Conservation (phyloP, 2,113 vertebrate genomes). For the Aythya baeri region DNA sequence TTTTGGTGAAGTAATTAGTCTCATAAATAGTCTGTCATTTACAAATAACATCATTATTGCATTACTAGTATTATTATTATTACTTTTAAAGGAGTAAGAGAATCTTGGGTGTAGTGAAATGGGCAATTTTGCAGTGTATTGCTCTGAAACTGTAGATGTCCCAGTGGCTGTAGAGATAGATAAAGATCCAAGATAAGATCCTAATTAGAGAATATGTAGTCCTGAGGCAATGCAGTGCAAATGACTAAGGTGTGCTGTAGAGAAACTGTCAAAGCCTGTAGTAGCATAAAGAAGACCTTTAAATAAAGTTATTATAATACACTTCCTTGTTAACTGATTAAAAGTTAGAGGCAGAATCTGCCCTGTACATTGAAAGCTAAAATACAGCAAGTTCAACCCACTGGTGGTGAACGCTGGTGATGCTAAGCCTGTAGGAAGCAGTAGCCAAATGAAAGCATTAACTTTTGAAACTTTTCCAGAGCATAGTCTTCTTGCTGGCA, state of each 20-base stretch:
- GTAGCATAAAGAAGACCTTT: not conserved
- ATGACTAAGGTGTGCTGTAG: not conserved
- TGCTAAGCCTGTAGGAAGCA: not conserved
- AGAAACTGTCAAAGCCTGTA: not conserved
- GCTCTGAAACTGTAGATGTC: not conserved
- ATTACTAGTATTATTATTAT: not conserved
- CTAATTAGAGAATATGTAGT: not conserved
- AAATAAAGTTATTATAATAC: not conserved
- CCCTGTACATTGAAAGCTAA: not conserved
- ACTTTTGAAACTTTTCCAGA: constrained; percentile 9
- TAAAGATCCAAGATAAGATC: not conserved
- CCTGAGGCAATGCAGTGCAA: not conserved
- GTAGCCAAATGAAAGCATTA: not conserved
- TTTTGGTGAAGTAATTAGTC: not conserved
- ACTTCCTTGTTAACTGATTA: not conserved
- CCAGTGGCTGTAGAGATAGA: accelerated
- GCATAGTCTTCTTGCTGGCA: not conserved
- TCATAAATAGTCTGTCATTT: not conserved
- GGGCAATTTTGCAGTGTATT: not conserved
- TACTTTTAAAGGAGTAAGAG: not conserved
- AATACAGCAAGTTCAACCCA: not conserved
- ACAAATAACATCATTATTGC: not conserved
- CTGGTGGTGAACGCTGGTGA: not conserved
- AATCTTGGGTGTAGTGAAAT: not conserved
- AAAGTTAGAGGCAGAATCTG: not conserved